These are phyloP conservation scores for Chloebia gouldiae DNA, from an alignment of 2,113 vertebrate species.

Conservation along the genomic window DNA sequence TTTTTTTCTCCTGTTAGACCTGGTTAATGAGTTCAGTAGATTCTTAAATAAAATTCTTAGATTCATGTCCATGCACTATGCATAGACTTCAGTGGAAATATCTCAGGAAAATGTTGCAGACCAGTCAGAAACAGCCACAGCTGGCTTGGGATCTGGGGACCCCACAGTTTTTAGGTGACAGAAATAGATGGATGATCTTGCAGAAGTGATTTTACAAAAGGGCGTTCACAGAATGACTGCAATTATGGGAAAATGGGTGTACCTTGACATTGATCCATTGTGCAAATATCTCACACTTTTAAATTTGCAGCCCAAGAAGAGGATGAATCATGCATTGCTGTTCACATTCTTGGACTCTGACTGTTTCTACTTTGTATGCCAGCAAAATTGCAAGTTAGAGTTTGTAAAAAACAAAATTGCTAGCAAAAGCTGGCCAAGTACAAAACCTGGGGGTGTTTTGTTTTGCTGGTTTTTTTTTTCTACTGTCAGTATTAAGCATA, in stretches of 20 bases:
- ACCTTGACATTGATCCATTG: not conserved
- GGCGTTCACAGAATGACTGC: not conserved
- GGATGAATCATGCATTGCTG: not conserved
- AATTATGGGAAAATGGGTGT: not conserved
- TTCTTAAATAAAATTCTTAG: not conserved
- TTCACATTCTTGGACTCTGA: not conserved
- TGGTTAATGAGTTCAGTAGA: not conserved
- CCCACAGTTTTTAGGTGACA: not conserved
- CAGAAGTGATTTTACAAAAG: slow-evolving; percentile 13
- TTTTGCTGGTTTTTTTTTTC: not conserved
- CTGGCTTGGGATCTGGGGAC: slow-evolving; percentile 13
- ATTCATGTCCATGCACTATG: not conserved
- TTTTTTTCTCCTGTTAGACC: not conserved
- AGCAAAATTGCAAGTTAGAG: not conserved
- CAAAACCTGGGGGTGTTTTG: accelerated
- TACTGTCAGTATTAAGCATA: not conserved
- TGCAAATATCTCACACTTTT: not conserved
- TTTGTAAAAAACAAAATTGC: not conserved
- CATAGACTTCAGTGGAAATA: not conserved
- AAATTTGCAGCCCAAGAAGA: not conserved
- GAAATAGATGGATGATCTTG: not conserved
- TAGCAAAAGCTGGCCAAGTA: not conserved
- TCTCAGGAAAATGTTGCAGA: not conserved
- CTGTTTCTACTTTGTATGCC: not conserved
- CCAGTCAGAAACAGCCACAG: not conserved